A percentile compares a stretch with the other conserved stretches of the same genome.
phyloP scores from a whole-genome alignment of 2,797 vertebrate genomes.

The Eupleurogrammus muticus region DNA sequence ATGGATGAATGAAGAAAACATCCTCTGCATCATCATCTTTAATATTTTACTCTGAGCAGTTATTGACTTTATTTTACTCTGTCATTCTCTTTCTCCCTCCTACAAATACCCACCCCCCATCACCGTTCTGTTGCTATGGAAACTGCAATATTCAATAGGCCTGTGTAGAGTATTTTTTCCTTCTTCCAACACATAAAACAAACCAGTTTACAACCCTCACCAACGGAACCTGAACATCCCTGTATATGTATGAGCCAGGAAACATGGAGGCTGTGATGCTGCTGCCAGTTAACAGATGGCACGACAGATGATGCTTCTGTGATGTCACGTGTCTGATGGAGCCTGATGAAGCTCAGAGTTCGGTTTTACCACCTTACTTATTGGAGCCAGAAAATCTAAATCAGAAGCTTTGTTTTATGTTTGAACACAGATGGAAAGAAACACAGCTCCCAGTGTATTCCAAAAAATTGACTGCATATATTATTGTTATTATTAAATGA shows the following conservation, averaged over 20 bases:
- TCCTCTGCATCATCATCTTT: neutral
- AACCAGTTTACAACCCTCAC: too few species aligned
- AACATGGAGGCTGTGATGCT: neutral
- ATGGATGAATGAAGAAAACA: conserved; percentile 20
- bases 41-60: neutral
- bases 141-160: conserved; percentile 72
- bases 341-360: neutral
- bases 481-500: too few species aligned
- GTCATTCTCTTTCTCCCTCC: conserved; percentile 18
- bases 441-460: too few species aligned
- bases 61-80: conserved; percentile 10
- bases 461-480: too few species aligned
- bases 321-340: neutral
- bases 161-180: conserved; percentile 12
- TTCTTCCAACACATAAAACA: conserved; percentile 20
- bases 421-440: too few species aligned
- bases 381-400: neutral
- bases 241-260: neutral
- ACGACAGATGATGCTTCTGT: neutral
- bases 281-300: neutral
- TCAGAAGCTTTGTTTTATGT: too few species aligned
- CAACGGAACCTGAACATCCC: too few species aligned
- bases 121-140: conserved; percentile 76
- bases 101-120: conserved; percentile 45
- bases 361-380: neutral